These are phyloP conservation scores for Manis crassicaudata DNA, from an alignment of 2,797 vertebrate species.

Conservation along the genomic window DNA sequence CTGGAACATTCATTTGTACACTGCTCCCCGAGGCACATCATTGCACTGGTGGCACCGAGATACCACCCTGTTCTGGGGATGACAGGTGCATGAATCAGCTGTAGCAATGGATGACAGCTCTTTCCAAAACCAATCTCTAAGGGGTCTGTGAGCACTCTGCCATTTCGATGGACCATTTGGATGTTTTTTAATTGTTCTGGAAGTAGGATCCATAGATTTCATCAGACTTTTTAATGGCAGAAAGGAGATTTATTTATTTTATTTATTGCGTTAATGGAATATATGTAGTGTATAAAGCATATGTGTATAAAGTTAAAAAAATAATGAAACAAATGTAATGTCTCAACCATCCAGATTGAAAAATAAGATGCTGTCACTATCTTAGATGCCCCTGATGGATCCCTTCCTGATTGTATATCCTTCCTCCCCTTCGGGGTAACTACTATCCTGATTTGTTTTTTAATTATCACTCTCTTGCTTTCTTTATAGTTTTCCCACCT, in stretches of 20 bases:
- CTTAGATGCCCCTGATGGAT: background rate
- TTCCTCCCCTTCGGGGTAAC: too few relatives aligned
- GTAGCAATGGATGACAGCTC: accelerated
- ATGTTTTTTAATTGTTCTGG: background rate
- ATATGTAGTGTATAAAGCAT: background rate
- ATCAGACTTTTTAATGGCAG: background rate
- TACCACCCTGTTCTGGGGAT: accelerated
- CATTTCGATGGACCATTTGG: background rate
- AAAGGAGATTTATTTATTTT: background rate
- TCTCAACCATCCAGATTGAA: accelerated
- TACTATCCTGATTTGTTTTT: background rate
- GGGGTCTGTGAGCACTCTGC: background rate
- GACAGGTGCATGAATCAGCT: accelerated
- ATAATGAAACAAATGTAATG: background rate
- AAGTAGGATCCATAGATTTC: background rate
- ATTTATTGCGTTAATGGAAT: background rate
- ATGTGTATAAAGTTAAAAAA: background rate
- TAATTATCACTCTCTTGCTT: background rate
- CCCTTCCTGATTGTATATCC: background rate
- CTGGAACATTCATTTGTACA: accelerated
- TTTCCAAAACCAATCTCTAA: background rate
- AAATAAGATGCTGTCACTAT: accelerated
- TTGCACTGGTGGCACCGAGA: background rate
- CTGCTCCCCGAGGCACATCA: background rate
- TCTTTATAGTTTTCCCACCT: background rate